Percentiles rank a stretch among this genome's conserved stretches.
phyloP scores from a whole-genome alignment of 1,140 invertebrate genomes.

The Adelges cooleyi region DNA sequence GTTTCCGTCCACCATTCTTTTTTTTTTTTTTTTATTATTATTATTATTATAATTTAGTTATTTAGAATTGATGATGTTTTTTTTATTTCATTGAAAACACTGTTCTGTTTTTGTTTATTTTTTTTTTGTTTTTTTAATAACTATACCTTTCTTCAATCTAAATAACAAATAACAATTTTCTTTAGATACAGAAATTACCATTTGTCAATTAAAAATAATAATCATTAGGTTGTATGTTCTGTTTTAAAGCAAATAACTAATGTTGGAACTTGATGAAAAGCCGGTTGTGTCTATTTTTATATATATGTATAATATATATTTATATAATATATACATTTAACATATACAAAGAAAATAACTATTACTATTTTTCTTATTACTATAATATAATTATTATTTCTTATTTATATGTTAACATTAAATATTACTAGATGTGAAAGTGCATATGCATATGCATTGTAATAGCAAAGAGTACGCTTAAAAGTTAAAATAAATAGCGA shows the following conservation, averaged over 20 bases:
- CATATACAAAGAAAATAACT: too few species aligned
- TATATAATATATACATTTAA: not conserved
- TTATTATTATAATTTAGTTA: conserved; percentile 3
- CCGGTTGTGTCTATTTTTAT: conserved; percentile 18
- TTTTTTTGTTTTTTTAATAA: not conserved
- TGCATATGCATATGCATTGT: too few species aligned
- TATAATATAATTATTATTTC: too few species aligned
- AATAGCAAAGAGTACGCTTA: too few species aligned
- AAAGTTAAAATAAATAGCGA: conserved; percentile 1
- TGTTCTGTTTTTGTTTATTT: conserved; percentile 13
- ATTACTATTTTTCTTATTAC: too few species aligned
- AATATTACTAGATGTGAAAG: too few species aligned
- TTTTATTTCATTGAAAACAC: not conserved
- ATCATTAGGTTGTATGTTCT: not conserved
- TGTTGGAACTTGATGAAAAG: not conserved
- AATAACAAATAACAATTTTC: conserved; percentile 5
- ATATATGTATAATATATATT: not conserved
- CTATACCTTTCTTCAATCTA: not conserved
- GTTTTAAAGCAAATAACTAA: not conserved
- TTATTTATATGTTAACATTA: too few species aligned
- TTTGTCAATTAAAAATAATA: conserved; percentile 3
- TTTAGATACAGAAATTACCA: too few species aligned
- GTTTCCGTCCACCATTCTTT: conserved; percentile 20
- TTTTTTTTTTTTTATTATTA: not conserved
- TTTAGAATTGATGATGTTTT: conserved; percentile 7